Percentiles rank a stretch among this genome's conserved stretches.
Evolutionary conservation across 2,888 invertebrate genomes (phyloP).

Genomic region (Parapristionchus giblindavisi): DNA sequence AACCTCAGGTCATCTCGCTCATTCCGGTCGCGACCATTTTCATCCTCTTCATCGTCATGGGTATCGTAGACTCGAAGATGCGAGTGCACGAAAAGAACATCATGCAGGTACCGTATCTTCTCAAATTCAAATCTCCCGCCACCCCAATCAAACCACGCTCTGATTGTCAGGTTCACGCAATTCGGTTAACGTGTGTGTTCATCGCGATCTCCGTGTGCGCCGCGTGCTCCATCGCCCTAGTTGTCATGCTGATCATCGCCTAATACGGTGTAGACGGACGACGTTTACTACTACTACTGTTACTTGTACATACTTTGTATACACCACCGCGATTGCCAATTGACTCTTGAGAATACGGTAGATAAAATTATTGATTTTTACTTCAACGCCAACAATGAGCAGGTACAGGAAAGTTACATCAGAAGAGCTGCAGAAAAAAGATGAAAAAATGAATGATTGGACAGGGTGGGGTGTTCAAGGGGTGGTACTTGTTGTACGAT

Average conservation of each 20-base stretch:
- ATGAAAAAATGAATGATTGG: no score
- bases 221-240: neutral
- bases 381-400: no score
- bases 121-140: neutral
- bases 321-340: no score
- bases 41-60: conserved; percentile 26
- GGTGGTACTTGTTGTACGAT: no score
- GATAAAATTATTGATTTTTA: no score
- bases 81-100: conserved; percentile 25
- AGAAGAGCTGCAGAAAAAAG: no score
- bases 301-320: no score
- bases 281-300: no score
- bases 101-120: conserved; percentile 14
- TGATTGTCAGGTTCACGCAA: conserved; percentile 12
- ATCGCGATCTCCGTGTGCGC: conserved; percentile 11
- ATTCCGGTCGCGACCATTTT: conserved; percentile 8
- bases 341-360: no score
- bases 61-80: conserved; percentile 20
- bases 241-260: conserved; percentile 4
- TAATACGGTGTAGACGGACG: neutral
- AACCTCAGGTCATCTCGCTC: conserved; percentile 12
- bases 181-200: conserved; percentile 14
- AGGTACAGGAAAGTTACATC: no score
- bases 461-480: no score
- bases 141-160: neutral